Evolutionary conservation across 2,113 vertebrate genomes (phyloP), one percentile per base, ranked within the genome.

Genomic region (Psilopsiagon aymara): DNA sequence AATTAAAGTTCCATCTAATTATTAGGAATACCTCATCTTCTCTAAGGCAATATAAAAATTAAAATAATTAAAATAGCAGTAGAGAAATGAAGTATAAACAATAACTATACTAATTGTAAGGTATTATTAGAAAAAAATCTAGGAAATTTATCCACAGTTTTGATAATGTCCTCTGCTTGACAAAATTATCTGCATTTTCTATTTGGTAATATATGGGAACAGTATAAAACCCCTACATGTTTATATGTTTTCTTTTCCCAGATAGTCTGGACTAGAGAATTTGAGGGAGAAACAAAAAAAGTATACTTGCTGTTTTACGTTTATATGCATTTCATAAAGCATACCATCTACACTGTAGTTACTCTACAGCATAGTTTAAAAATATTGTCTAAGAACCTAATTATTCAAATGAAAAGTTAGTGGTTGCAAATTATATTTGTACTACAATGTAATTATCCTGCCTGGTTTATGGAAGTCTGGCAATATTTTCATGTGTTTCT

Each of bases 1-100:
- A 94, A 96, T 87, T 96, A 93, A 90, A 81, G 39, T 71, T 16
- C 92, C 12, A 12, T 75, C 57, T 97, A 83, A 89, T 95, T 95
- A 91, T 92, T 91, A 81, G n/a, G 13, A 91, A 78, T 77, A 78
- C 6, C 71, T 95, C 37, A 57, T 73, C 35, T 96, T 81, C 76
- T 94, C 62, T 79, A 86, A 92, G 80, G 74, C 84, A 94, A 82
- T 60, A 53, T 84, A 59, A 95, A 88, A 87, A 29, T 43, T 5
- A 27, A 95, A 91, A 95, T 91, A 94, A 95, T 94, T 84, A 62
- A 90, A 82, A 92, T 82, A 81, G 57, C 35, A 71, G 15, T 35
- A 71, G 76, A 51, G 39, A 87, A 91, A 77, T 9, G 49, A 11
- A 90, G n/a, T 76, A 16, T 33, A 81, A 92, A 59, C 29, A 71